phyloP scores from a whole-genome alignment of 2,797 vertebrate genomes.

The Bovichtus variegatus region DNA sequence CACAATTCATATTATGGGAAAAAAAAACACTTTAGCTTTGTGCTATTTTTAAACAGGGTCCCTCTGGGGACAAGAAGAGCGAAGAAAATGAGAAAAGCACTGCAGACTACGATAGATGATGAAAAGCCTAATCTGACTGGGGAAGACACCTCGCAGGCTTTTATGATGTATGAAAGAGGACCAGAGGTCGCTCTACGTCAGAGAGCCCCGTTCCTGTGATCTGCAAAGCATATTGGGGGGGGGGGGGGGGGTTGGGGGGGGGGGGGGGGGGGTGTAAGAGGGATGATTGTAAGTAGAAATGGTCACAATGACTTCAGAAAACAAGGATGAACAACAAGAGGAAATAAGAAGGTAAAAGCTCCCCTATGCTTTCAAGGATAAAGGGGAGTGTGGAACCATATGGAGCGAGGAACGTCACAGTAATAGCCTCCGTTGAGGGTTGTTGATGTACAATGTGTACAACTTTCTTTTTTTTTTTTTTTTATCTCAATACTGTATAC shows the following conservation, averaged over 20 bases:
- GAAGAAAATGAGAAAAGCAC: background rate
- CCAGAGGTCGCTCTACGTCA: slow-evolving; percentile 12
- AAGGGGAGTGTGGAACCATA: slow-evolving; percentile 7
- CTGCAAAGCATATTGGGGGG: slow-evolving; percentile 3
- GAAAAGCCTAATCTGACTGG: slow-evolving; percentile 22
- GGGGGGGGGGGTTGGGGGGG: background rate
- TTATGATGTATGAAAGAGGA: slow-evolving; percentile 45
- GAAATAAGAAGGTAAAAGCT: slow-evolving; percentile 2
- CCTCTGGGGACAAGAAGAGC: background rate
- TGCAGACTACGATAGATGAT: slow-evolving; percentile 22
- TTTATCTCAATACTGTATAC: background rate
- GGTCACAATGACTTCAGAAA: slow-evolving; percentile 14
- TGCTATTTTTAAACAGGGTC: slow-evolving; percentile 32
- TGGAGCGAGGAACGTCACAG: background rate
- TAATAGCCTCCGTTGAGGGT: background rate
- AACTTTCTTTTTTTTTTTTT: background rate
- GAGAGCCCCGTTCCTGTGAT: slow-evolving; percentile 2
- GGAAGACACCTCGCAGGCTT: slow-evolving; percentile 31
- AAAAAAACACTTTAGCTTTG: background rate
- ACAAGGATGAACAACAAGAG: slow-evolving; percentile 3
- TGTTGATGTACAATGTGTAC: background rate
- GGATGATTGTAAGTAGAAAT: background rate
- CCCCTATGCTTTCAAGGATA: background rate
- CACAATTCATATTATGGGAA: slow-evolving; percentile 5
- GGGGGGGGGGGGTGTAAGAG: background rate